Conservation (phyloP, 2,888 invertebrate species). For the Cremastobaeus sp. region DNA sequence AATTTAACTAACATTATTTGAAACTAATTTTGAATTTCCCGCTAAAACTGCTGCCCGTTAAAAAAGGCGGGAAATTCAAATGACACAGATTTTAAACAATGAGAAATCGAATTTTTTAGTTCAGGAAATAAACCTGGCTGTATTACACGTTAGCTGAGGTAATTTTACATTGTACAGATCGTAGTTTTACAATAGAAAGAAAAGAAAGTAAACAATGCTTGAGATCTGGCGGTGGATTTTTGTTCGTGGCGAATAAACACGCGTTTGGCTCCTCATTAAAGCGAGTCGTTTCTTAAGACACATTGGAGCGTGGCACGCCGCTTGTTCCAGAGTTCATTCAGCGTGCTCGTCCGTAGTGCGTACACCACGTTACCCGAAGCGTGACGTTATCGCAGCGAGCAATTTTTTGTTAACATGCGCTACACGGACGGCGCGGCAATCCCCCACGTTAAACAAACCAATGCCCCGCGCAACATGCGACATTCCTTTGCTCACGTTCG, state of each 20-base stretch:
- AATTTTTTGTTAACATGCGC: constrained; percentile 26
- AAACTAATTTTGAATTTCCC: too few relatives aligned
- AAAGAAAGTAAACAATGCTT: background rate
- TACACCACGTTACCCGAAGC: constrained; percentile 22
- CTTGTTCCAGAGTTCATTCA: constrained; percentile 27
- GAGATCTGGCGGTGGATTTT: background rate
- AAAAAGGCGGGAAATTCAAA: too few relatives aligned
- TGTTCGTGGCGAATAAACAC: background rate
- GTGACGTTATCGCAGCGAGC: constrained; percentile 35
- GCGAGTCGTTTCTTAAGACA: background rate
- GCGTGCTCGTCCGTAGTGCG: constrained; percentile 7
- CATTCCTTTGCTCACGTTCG: constrained; percentile 3
- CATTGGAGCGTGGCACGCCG: background rate
- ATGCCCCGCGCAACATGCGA: constrained; percentile 12
- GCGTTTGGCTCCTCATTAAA: constrained; percentile 10
- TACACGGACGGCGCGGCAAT: constrained; percentile 17
- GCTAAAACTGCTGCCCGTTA: too few relatives aligned
- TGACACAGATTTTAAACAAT: too few relatives aligned
- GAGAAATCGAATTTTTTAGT: too few relatives aligned
- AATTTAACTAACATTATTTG: too few relatives aligned
- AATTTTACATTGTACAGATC: too few relatives aligned
- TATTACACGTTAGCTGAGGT: too few relatives aligned
- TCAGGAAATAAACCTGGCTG: too few relatives aligned
- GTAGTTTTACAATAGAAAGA: too few relatives aligned
- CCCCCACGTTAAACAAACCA: constrained; percentile 18